A percentile compares a stretch with the other conserved stretches of the same genome.
phyloP scores from a whole-genome alignment of 2,113 vertebrate genomes.

The Dermatemys mawii region DNA sequence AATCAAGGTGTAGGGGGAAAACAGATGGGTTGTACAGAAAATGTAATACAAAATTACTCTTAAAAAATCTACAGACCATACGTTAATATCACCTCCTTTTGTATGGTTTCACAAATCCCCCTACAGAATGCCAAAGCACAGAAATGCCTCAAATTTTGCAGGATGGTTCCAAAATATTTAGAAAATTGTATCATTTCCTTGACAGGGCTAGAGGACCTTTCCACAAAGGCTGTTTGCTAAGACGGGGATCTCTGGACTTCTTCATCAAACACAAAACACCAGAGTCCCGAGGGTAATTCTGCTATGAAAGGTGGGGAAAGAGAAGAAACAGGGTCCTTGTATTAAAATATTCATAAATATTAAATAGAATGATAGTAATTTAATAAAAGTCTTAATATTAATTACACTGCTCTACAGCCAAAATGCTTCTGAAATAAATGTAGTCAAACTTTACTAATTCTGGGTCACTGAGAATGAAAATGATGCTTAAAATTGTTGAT shows the following conservation, averaged over 20 bases:
- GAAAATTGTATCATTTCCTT: slow-evolving; percentile 1
- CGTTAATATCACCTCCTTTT: not conserved
- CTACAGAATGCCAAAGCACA: fast-evolving
- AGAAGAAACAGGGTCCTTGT: not conserved
- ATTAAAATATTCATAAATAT: not conserved
- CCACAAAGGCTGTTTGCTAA: not conserved
- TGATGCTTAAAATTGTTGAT: too few species aligned
- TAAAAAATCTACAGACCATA: not conserved
- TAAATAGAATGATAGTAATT: not conserved
- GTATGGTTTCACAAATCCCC: not conserved
- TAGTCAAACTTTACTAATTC: too few species aligned
- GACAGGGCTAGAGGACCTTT: fast-evolving
- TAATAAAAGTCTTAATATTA: not conserved
- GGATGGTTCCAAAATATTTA: not conserved
- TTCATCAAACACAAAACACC: not conserved
- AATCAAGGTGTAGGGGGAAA: not conserved
- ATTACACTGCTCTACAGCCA: too few species aligned
- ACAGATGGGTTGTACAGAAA: not conserved
- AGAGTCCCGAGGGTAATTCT: not conserved
- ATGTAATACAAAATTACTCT: not conserved
- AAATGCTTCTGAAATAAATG: too few species aligned
- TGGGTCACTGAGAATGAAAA: too few species aligned
- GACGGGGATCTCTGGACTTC: not conserved
- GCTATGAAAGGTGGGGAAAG: not conserved
- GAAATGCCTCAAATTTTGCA: not conserved